Base-by-base conservation (phyloP, 2,888 invertebrate species). In the Sinelater perroti region DNA sequence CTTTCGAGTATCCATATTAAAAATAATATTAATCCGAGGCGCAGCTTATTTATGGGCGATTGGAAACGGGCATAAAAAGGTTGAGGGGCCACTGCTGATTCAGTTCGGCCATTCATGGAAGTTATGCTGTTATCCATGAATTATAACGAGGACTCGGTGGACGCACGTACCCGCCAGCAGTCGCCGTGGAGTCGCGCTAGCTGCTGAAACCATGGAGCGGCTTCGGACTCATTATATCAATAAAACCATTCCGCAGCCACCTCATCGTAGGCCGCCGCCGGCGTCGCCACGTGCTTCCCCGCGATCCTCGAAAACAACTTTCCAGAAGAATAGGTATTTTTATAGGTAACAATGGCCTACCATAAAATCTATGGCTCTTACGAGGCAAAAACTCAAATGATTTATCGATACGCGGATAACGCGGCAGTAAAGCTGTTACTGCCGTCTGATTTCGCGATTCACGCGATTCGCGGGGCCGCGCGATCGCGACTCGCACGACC, bases 311-410 rank as follows among this genome's bases (percentile, higher is more conserved):
- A 72, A 69, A 71, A 71, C 73, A 73, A 71, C 67, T 65, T 62
- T 51, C 33, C 52, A 45, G 47, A 62, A 72, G 71, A 71, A 74
- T 73, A 75, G 73, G 73, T 73, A 75, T 72, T 74, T 75, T 73
- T 72, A 72, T 72, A 75, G 73, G 74, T 75, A 75, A 75, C 73
- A 75, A 74, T 72, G 68, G 73, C 71, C 71, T 62, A 68, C 68
- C 72, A 69, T 73, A 72, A 72, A 72, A 72, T 69, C 69, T 70
- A 67, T 70, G 68, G 70, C 66, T 67, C 65, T 68, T 62, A 63
- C 61, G 63, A 69, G 69, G 71, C 65, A 65, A 63, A 71, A 70
- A 73, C 66, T 66, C 65, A 47, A 46, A 67, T 72, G 72, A 73
- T 73, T 73, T 73, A 73, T 73, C 67, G 72, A 56, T 53, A 60